Conservation (phyloP, 2,113 vertebrate species). For the Periophthalmus modestus region DNA sequence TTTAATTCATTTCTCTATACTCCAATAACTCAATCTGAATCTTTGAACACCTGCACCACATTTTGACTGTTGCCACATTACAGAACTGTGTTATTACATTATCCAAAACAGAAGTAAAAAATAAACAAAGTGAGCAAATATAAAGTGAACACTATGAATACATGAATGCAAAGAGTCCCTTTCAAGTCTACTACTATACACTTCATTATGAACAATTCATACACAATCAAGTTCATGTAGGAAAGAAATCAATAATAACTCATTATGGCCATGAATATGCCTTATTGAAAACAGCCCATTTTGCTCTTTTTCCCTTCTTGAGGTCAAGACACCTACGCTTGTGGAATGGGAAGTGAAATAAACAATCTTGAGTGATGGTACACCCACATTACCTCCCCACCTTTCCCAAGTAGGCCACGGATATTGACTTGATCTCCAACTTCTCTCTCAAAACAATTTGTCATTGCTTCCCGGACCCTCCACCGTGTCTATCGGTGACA, state of each 20-base stretch:
- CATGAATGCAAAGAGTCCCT: not conserved
- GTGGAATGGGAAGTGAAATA: conserved; percentile 22
- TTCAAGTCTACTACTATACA: not conserved
- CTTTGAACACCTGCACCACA: no score
- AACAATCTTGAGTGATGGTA: conserved; percentile 38
- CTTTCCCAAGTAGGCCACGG: conserved; percentile 47
- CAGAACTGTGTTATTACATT: no score
- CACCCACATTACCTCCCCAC: conserved; percentile 12
- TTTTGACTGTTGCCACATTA: no score
- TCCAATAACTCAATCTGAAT: no score
- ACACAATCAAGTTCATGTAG: not conserved
- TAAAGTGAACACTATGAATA: not conserved
- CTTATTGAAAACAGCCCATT: not conserved
- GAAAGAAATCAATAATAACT: not conserved
- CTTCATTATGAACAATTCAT: not conserved
- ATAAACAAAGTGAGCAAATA: not conserved
- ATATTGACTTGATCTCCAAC: conserved; percentile 52
- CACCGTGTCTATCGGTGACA: conserved; percentile 71
- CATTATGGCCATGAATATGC: not conserved
- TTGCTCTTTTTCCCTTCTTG: not conserved
- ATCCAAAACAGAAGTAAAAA: no score
- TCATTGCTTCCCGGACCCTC: conserved; percentile 63
- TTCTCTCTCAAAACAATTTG: conserved; percentile 66
- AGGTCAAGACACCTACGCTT: conserved; percentile 26
- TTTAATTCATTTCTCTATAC: no score